phyloP scores from a whole-genome alignment of 2,797 vertebrate genomes.

The Fringilla coelebs region DNA sequence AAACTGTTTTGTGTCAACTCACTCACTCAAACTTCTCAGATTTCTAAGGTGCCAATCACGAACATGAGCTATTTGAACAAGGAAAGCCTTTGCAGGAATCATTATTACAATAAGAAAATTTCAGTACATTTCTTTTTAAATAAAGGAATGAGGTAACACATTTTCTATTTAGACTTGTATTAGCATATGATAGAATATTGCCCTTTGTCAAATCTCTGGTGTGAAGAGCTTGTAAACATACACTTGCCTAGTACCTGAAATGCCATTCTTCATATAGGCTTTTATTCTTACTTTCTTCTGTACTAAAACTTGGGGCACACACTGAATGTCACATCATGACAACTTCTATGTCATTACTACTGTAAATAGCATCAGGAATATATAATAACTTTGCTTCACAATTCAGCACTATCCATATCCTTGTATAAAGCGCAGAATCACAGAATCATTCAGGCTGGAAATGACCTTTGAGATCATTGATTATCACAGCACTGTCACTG shows the following conservation, averaged over 20 bases:
- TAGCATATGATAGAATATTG: constrained; percentile 11
- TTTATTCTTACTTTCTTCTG: background rate
- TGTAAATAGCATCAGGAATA: background rate
- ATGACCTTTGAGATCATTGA: background rate
- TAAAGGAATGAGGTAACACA: background rate
- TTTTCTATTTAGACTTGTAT: constrained; percentile 27
- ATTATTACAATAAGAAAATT: background rate
- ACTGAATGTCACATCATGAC: background rate
- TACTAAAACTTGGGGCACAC: background rate
- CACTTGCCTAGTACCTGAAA: background rate
- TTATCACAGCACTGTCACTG: background rate
- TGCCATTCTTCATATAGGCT: background rate
- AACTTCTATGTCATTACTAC: background rate
- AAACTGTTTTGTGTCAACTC: background rate
- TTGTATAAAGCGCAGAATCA: background rate
- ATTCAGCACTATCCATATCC: background rate
- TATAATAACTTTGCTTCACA: background rate
- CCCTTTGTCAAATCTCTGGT: constrained; percentile 23
- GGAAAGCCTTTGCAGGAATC: constrained; percentile 9
- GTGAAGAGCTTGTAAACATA: constrained; percentile 10
- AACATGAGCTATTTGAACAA: constrained; percentile 1
- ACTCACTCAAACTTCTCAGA: constrained; percentile 5
- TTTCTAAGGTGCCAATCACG: constrained; percentile 13
- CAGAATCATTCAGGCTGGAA: background rate
- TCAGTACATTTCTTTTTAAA: background rate